A percentile compares a stretch with the other conserved stretches of the same genome.
These are phyloP conservation scores for Zapornia atra DNA, from an alignment of 2,113 vertebrate species.

Conservation along the genomic window DNA sequence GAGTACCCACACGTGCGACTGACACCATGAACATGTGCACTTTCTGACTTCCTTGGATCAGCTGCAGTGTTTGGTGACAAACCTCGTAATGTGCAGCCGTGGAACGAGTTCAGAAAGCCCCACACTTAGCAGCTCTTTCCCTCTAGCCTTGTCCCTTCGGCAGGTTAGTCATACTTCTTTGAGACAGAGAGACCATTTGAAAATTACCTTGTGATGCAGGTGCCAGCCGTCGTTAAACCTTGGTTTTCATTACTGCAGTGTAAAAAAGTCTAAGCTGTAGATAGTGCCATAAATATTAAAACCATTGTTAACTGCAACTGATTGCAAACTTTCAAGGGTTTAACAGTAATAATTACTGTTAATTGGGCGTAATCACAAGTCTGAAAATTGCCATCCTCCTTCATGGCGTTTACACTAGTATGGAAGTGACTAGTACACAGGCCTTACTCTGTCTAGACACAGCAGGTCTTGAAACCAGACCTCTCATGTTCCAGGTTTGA, in stretches of 20 bases:
- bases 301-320: neutral
- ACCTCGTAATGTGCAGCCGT: neutral
- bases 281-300: neutral
- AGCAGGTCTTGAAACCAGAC: neutral
- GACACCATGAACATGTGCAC: neutral
- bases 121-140: neutral
- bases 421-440: neutral
- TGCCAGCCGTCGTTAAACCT: neutral
- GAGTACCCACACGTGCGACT: neutral
- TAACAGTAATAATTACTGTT: neutral
- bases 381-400: conserved; percentile 16
- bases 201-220: neutral
- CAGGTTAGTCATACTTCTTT: neutral
- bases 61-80: neutral
- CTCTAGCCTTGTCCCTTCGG: neutral
- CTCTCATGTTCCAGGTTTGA: neutral
- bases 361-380: conserved; percentile 10
- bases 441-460: neutral
- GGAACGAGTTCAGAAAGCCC: neutral
- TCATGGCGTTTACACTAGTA: neutral
- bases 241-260: neutral
- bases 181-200: neutral
- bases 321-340: neutral
- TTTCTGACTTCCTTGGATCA: neutral
- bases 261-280: neutral